A percentile compares a stretch with the other conserved stretches of the same genome.
Conservation (phyloP, 92 coral and sea anemone genomes). For the Phenganax stokvisi region DNA sequence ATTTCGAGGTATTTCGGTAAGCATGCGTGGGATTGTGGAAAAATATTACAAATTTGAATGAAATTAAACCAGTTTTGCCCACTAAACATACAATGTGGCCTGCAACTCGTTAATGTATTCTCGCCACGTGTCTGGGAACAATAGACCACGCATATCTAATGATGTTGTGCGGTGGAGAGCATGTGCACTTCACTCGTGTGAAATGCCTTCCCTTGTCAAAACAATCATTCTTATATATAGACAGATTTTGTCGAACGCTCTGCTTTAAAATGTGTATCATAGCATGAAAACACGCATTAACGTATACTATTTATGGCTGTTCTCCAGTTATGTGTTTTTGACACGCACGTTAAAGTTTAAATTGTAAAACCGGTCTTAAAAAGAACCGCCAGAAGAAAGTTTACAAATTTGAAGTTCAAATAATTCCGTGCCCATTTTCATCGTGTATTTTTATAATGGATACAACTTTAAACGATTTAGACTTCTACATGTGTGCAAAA, state of each 20-base stretch:
- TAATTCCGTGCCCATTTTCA: no score
- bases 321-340: no score
- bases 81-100: slow-evolving; percentile 4
- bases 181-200: slow-evolving; percentile 8
- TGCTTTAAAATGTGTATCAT: no score
- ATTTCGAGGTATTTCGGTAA: neutral
- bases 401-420: no score
- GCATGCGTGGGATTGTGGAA: neutral
- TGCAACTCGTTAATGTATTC: slow-evolving; percentile 39
- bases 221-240: neutral
- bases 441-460: no score
- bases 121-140: slow-evolving; percentile 96
- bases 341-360: no score
- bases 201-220: neutral
- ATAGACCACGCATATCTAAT: slow-evolving; percentile 79
- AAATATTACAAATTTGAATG: neutral
- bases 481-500: no score
- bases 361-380: no score
- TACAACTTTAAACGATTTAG: no score
- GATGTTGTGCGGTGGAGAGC: slow-evolving; percentile 27
- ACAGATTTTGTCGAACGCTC: neutral
- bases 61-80: neutral
- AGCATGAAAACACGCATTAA: no score
- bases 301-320: no score
- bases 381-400: no score